phyloP scores from a whole-genome alignment of 2,888 invertebrate species.

The Melangyna quadrimaculata region DNA sequence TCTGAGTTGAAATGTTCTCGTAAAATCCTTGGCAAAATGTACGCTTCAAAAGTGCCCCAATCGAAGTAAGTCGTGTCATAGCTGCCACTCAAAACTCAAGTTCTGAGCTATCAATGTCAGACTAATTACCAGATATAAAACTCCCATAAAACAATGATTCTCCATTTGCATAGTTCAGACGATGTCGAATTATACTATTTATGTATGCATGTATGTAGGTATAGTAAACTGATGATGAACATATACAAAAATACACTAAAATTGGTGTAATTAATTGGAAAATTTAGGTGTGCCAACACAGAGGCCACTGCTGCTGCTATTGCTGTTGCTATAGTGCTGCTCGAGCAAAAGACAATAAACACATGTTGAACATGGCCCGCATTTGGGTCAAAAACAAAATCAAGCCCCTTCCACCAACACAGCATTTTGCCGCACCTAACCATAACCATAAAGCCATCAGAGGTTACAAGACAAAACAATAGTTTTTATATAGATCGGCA shows the following conservation, averaged over 20 bases:
- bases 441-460: too few relatives aligned
- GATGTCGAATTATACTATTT: background rate
- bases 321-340: background rate
- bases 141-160: conserved; percentile 56
- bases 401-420: conserved; percentile 30
- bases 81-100: conserved; percentile 37
- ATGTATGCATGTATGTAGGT: too few relatives aligned
- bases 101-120: conserved; percentile 55
- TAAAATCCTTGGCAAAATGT: conserved; percentile 18
- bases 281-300: conserved; percentile 64
- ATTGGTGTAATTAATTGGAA: conserved; percentile 71
- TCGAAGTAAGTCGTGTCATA: conserved; percentile 20
- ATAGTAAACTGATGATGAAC: conserved; percentile 35
- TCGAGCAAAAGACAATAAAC: conserved; percentile 57
- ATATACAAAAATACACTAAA: conserved; percentile 25
- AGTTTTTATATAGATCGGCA: background rate
- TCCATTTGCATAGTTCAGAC: conserved; percentile 3
- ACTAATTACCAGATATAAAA: conserved; percentile 49
- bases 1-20: background rate
- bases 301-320: conserved; percentile 32
- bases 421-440: background rate
- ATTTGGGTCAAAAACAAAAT: conserved; percentile 70
- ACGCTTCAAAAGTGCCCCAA: conserved; percentile 60
- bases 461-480: background rate
- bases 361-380: conserved; percentile 55